These are phyloP conservation scores for Sanderia malayensis DNA, from an alignment of 30 jellyfish, hydroid and myxozoan species.

Conservation along the genomic window DNA sequence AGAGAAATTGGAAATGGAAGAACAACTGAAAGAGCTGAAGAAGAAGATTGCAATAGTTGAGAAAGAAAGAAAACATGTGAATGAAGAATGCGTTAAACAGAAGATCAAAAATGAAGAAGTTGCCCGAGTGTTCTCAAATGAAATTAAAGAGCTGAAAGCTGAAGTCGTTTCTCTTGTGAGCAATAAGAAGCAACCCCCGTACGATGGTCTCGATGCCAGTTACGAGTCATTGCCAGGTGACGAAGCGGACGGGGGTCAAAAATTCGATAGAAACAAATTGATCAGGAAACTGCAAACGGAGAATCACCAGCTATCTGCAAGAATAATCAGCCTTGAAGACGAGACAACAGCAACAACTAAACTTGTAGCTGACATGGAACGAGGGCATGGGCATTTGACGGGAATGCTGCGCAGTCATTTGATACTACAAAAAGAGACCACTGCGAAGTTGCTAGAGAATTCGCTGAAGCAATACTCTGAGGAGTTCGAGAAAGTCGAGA, in stretches of 20 bases:
- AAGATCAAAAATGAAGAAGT: conserved; percentile 52
- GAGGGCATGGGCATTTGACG: conserved; percentile 98
- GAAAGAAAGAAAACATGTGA: conserved; percentile 42
- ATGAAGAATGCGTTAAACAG: conserved; percentile 55
- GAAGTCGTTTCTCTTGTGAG: conserved; percentile 24
- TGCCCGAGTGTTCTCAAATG: conserved; percentile 26
- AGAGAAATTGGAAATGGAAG: conserved; percentile 43
- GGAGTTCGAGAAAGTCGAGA: conserved; percentile 66
- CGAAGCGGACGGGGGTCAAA: conserved; percentile 28
- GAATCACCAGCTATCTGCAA: conserved; percentile 73
- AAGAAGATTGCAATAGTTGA: conserved; percentile 29
- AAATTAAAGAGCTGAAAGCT: conserved; percentile 38
- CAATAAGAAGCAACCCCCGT: conserved; percentile 17
- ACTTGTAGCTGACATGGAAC: conserved; percentile 91
- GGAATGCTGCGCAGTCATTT: conserved; percentile 91
- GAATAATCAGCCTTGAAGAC: conserved; percentile 72
- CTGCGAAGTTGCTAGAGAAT: conserved; percentile 83
- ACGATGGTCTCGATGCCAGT: conserved; percentile 43
- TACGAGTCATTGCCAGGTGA: conserved; percentile 53
- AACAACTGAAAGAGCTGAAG: conserved; percentile 35
- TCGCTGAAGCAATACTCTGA: conserved; percentile 80
- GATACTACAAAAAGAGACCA: conserved; percentile 80
- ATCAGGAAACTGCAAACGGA: conserved; percentile 80
- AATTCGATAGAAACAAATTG: conserved; percentile 45
- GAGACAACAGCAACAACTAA: conserved; percentile 90